These are phyloP conservation scores for Dermatemys mawii DNA, from an alignment of 2,113 vertebrate species.

Conservation along the genomic window DNA sequence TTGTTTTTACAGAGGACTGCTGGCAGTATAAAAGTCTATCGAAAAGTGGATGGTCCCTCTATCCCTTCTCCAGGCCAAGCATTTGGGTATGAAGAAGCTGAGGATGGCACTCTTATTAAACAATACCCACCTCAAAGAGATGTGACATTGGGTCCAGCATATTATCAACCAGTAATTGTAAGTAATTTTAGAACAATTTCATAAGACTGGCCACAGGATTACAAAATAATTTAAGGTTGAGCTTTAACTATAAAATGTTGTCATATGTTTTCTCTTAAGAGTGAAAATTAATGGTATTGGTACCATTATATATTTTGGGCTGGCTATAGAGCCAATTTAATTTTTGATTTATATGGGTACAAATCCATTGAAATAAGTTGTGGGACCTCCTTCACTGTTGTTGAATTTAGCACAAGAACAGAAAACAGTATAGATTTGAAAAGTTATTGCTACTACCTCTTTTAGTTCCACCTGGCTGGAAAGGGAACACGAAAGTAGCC, in stretches of 20 bases:
- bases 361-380: neutral
- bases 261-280: neutral
- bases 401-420: neutral
- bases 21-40: conserved; percentile 48
- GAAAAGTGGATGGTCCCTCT: conserved; percentile 75
- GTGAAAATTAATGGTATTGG: neutral
- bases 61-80: conserved; percentile 81
- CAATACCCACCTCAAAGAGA: conserved; percentile 73
- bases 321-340: neutral
- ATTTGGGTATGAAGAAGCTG: conserved; percentile 80
- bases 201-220: neutral
- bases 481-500: neutral
- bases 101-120: conserved; percentile 72
- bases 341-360: neutral
- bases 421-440: neutral
- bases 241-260: neutral
- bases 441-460: neutral
- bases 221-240: neutral
- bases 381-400: neutral
- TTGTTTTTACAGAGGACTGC: conserved; percentile 53
- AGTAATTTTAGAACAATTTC: conserved; percentile 41
- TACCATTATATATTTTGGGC: neutral
- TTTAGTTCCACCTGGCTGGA: neutral
- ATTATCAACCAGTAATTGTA: conserved; percentile 77
- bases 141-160: conserved; percentile 81